Evolutionary conservation across 2,113 vertebrate species (phyloP), one percentile per base, ranked within the genome.

Genomic region (Argyrosomus japonicus): DNA sequence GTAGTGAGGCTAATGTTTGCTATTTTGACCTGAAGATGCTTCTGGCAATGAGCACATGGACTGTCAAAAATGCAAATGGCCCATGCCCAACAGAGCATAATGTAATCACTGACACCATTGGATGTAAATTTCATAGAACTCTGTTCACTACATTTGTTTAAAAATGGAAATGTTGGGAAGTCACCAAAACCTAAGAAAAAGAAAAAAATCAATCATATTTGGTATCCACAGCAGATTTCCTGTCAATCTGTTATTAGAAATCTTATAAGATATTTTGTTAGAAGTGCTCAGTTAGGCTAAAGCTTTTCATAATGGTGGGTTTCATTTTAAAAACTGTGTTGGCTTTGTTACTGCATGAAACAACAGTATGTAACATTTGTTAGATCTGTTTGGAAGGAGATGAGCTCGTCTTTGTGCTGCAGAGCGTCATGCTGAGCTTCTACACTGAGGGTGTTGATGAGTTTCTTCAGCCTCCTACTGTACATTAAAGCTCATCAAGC

Each of bases 381-480:
- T 63, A 29, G 19, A 54, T 32, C 48, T 40, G 68, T 43, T 67
- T 75, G 63, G 62, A 77, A 57, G 57, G n/a, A 23, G 48, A 79
- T 68, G 23, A 45, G 21, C 15, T 54, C n/a, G 2, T 79, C 58
- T 40, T 23, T 18, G 64, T 50, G 45, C 56, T 25, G 29, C 56
- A 10, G 25, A 27, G 76, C 3, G 12, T 63, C 60, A 60, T 45
- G 77, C 77, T 57, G 60, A 40, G 77, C 14, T 63, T 45, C 68
- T 56, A n/a, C 68, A 47, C n/a, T 2, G 23, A 79, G 77, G 77
- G 58, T 23, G 77, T 60, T 72, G 68, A 64, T 79, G 77, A 79
- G 50, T 65, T 64, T 65, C 51, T 80, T 43, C 47, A 62, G 27
- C 68, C 68, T 71, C 48, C 68, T 11, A 53, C 77, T 79, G 67